phyloP scores from a whole-genome alignment of 2,797 vertebrate genomes.

The Chanos chanos region DNA sequence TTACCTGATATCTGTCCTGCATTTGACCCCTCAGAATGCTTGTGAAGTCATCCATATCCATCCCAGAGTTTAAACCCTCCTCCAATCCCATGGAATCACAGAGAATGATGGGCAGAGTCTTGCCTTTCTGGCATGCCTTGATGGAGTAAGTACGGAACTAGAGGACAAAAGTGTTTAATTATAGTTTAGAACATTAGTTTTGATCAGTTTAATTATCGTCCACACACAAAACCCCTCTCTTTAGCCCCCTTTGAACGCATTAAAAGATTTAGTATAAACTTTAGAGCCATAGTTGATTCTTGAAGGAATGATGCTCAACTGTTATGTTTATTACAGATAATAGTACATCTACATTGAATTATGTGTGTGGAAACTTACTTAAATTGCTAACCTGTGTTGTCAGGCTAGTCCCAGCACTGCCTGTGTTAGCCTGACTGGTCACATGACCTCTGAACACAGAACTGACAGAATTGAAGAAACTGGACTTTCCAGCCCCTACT shows the following conservation, averaged over 20 bases:
- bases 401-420: slow-evolving; percentile 53
- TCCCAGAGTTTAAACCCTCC: slow-evolving; percentile 50
- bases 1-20: slow-evolving; percentile 56
- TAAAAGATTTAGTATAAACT: too few species aligned
- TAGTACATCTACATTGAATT: too few species aligned
- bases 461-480: slow-evolving; percentile 65
- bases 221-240: neutral
- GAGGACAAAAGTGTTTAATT: too few species aligned
- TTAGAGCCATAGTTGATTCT: too few species aligned
- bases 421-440: slow-evolving; percentile 59
- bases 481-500: slow-evolving; percentile 65
- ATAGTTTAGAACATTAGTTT: slow-evolving; percentile 7
- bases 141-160: slow-evolving; percentile 66
- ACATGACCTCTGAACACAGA: slow-evolving; percentile 61
- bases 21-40: slow-evolving; percentile 65
- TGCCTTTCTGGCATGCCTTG: slow-evolving; percentile 46
- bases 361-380: too few species aligned
- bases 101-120: slow-evolving; percentile 54
- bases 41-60: slow-evolving; percentile 61
- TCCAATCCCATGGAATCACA: slow-evolving; percentile 75
- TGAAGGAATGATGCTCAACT: too few species aligned
- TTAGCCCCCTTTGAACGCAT: too few species aligned
- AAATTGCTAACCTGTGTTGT: slow-evolving; percentile 60
- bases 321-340: too few species aligned
- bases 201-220: neutral